phyloP scores from a whole-genome alignment of 1,140 invertebrate species.

The Leptonema lineaticorne region DNA sequence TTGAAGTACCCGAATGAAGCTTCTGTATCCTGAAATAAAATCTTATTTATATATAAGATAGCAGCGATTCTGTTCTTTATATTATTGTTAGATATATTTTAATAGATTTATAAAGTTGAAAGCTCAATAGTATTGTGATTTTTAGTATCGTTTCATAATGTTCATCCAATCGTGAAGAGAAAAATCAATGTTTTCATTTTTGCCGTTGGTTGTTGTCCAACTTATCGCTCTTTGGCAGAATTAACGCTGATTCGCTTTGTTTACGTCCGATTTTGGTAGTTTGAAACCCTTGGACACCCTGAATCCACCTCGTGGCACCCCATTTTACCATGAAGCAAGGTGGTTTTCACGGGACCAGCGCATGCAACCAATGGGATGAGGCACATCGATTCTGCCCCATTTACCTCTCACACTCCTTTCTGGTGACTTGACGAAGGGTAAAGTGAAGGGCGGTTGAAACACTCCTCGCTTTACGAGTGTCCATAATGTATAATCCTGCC shows the following conservation, averaged over 20 bases:
- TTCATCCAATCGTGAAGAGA: no score
- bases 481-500: constrained; percentile 26
- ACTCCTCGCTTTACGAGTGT: constrained; percentile 25
- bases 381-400: constrained; percentile 6
- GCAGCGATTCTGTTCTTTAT: no score
- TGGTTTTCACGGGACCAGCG: neutral
- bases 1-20: no score
- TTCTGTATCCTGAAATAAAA: no score
- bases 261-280: constrained; percentile 22
- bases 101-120: no score
- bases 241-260: constrained; percentile 25
- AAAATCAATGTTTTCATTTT: neutral
- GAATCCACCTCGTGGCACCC: neutral
- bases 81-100: no score
- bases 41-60: no score
- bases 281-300: neutral
- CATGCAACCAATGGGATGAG: neutral
- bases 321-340: neutral
- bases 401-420: neutral
- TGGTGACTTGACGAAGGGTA: constrained; percentile 6
- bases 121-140: no score
- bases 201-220: neutral
- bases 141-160: no score
- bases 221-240: constrained; percentile 12
- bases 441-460: constrained; percentile 10